Conservation (phyloP, 1,140 invertebrate species). For the Lepidurus apus region DNA sequence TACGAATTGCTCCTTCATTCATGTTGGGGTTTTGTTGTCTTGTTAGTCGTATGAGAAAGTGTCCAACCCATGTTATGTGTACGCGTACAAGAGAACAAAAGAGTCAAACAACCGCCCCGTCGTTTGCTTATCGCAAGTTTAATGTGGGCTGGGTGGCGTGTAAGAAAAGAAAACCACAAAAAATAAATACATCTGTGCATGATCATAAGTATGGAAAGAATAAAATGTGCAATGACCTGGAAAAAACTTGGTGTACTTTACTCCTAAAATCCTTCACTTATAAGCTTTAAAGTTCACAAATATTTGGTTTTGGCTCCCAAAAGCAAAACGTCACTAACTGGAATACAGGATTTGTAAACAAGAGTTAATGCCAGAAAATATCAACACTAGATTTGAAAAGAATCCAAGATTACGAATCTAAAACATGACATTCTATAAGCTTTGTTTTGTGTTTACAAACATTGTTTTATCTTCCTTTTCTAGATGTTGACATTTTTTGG, state of each 20-base stretch:
- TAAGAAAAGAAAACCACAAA: background rate
- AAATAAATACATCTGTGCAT: constrained; percentile 2
- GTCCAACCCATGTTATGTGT: background rate
- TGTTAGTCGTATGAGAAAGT: background rate
- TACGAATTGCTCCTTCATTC: background rate
- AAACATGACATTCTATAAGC: too few relatives aligned
- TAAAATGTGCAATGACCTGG: constrained; percentile 13
- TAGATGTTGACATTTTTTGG: too few relatives aligned
- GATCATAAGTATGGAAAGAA: background rate
- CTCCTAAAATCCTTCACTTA: background rate
- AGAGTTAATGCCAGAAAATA: too few relatives aligned
- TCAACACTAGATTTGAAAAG: too few relatives aligned
- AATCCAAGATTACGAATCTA: too few relatives aligned
- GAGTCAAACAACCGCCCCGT: background rate
- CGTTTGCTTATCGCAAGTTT: background rate
- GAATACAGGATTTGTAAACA: too few relatives aligned
- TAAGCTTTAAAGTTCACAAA: background rate
- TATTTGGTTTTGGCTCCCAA: too few relatives aligned
- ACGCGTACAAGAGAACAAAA: constrained; percentile 12
- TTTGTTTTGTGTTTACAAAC: too few relatives aligned
- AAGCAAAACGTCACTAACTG: too few relatives aligned
- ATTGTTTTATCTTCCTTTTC: too few relatives aligned
- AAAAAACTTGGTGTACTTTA: background rate
- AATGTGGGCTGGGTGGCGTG: background rate
- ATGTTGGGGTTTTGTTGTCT: constrained; percentile 9